Evolutionary conservation across 2,888 invertebrate genomes (phyloP), one percentile per base, ranked within the genome.

Genomic region (Mechanitis messenoides): DNA sequence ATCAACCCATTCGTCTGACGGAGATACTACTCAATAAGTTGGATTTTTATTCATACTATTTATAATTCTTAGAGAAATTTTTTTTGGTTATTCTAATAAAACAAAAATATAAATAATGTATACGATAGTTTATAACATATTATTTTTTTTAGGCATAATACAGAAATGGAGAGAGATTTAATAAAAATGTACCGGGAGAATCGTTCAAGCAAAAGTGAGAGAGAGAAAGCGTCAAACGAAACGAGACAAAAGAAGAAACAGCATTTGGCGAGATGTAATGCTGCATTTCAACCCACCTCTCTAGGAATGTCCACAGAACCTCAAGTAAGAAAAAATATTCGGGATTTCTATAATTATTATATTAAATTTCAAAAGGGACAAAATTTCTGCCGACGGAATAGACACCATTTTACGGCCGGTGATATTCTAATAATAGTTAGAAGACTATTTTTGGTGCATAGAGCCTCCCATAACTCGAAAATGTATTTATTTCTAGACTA

Each of bases 81-180:
- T 47, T 47, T 6, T 47, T 47, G n/a, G 6, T 6, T 11, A 12
- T n/a, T 12, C n/a, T 46, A 12, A 12, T 46, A 46, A 46, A 3
- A 5, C 5, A 46, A 20, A 3, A n/a, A 20, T 20, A 6, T 28
- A 47, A 47, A n/a, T 4, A 47, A 3, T 20, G 0, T 47, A n/a
- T 47, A 47, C 20, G 20, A 20, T 20, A 20, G 20, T 20, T 20
- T 35, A 5, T 2, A 35, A 35, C 35, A 35, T 35, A 2, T 35
- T 1, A 53, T 60, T 54, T 33, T 33, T 31, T 59, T 64, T 71
- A 95, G 95, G 73, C 96, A 96, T 78, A 96, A 96, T 71, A 91
- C 92, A 66, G 93, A 94, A 63, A 96, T 96, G 96, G 95, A 96
- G 76, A 95, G 94, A 72, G 91, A 92, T 56, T 91, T 96, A 90